Evolutionary conservation across 92 coral and sea anemone genomes (phyloP).

Genomic region (Zoanthus sansibaricus): DNA sequence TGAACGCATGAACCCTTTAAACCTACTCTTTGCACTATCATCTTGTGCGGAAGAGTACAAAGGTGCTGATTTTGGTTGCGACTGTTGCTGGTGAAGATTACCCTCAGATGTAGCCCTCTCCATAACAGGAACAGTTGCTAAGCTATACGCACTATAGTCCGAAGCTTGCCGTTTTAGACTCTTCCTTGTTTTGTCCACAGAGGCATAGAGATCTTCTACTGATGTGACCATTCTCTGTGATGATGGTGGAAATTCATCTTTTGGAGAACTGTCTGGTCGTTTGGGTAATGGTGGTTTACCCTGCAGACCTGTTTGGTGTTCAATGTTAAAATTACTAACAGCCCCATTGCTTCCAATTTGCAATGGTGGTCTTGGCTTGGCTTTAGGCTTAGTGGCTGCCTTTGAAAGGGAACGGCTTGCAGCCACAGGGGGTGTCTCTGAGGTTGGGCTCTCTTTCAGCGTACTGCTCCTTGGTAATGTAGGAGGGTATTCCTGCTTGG

Average conservation of each 20-base stretch:
- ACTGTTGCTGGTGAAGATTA: background rate
- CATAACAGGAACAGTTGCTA: slow-evolving; percentile 42
- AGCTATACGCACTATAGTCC: slow-evolving; percentile 19
- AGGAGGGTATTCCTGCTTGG: background rate
- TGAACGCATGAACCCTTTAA: slow-evolving; percentile 39
- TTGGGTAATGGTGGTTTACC: slow-evolving; percentile 30
- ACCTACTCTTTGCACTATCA: slow-evolving; percentile 31
- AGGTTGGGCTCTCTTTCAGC: background rate
- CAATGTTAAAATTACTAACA: background rate
- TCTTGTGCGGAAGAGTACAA: slow-evolving; percentile 37
- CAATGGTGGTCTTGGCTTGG: slow-evolving; percentile 18
- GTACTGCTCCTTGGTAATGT: slow-evolving; percentile 9
- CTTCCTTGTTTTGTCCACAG: slow-evolving; percentile 38
- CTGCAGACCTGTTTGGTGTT: background rate
- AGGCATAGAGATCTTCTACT: slow-evolving; percentile 31
- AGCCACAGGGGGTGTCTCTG: slow-evolving; percentile 28
- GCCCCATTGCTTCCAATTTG: slow-evolving; percentile 3
- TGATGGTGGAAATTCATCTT: background rate
- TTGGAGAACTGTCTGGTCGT: slow-evolving; percentile 39
- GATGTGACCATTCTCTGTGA: background rate
- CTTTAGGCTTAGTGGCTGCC: slow-evolving; percentile 31
- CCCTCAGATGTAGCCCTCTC: slow-evolving; percentile 9
- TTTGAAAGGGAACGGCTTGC: slow-evolving; percentile 36
- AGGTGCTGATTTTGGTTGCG: background rate
- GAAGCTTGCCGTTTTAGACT: slow-evolving; percentile 22